Conservation (phyloP, 1,140 invertebrate species). For the Sarcophaga bullata region DNA sequence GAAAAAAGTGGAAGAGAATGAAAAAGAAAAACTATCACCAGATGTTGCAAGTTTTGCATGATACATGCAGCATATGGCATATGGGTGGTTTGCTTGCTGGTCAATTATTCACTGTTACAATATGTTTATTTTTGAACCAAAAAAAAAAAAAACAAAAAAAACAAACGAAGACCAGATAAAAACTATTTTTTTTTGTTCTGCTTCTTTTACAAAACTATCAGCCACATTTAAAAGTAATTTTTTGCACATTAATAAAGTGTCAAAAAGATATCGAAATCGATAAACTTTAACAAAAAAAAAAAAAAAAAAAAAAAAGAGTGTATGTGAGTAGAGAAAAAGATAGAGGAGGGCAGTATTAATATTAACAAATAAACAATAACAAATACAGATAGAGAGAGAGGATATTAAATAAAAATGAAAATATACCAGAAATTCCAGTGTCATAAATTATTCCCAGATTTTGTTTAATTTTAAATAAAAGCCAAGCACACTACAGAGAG, state of each 20-base stretch:
- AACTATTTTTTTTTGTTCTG: background rate
- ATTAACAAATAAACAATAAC: no score
- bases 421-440: no score
- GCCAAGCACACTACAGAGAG: no score
- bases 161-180: no score
- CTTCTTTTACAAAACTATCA: no score
- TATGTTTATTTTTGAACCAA: background rate
- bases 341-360: no score
- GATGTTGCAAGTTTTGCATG: slow-evolving; percentile 23
- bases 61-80: slow-evolving; percentile 9
- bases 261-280: background rate
- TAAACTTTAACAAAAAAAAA: background rate
- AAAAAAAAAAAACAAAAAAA: no score
- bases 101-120: slow-evolving; percentile 38
- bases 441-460: no score
- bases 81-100: slow-evolving; percentile 32
- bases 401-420: no score
- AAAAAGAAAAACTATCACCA: slow-evolving; percentile 24
- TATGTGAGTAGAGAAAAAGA: no score
- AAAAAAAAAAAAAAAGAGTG: background rate
- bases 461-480: no score
- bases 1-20: background rate
- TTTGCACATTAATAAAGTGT: slow-evolving; percentile 34
- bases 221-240: slow-evolving; percentile 37
- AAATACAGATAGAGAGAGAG: no score